Conservation (phyloP, 2,888 invertebrate species). For the Nyleta sp. region DNA sequence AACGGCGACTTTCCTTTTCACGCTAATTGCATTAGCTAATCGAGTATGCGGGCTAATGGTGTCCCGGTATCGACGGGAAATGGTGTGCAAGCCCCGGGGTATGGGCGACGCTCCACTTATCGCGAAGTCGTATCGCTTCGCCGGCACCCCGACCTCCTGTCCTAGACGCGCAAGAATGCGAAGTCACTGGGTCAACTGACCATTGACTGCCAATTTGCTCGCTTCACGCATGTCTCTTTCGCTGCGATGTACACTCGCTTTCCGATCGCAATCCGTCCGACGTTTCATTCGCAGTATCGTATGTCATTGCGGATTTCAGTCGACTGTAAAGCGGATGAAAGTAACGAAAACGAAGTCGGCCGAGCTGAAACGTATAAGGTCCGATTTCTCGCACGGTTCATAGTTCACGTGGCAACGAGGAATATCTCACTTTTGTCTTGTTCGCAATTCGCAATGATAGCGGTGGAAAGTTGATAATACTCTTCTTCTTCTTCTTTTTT, state of each 20-base stretch:
- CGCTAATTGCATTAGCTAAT: slow-evolving; percentile 42
- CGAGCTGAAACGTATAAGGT: no score
- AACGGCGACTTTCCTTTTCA: slow-evolving; percentile 44
- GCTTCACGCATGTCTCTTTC: slow-evolving; percentile 21
- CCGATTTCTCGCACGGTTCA: no score
- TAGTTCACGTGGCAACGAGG: no score
- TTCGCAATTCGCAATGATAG: no score
- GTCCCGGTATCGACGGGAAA: slow-evolving; percentile 25
- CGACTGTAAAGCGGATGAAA: no score
- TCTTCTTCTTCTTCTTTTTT: no score
- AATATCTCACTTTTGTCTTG: no score
- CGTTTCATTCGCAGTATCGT: neutral
- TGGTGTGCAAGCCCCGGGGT: no score
- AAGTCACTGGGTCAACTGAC: slow-evolving; percentile 58
- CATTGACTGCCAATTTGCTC: slow-evolving; percentile 49
- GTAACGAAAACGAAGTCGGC: no score
- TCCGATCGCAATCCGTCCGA: neutral
- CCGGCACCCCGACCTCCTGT: slow-evolving; percentile 47
- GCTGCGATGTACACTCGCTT: neutral
- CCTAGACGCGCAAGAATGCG: slow-evolving; percentile 56
- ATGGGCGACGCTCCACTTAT: slow-evolving; percentile 50
- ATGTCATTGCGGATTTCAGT: no score
- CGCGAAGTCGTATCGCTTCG: slow-evolving; percentile 53
- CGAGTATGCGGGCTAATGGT: slow-evolving; percentile 12
- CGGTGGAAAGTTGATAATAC: no score